Percentiles rank a stretch among this genome's conserved stretches.
These are phyloP conservation scores for Lasioglossum marginatum DNA, from an alignment of 2,888 invertebrate species.

Conservation along the genomic window DNA sequence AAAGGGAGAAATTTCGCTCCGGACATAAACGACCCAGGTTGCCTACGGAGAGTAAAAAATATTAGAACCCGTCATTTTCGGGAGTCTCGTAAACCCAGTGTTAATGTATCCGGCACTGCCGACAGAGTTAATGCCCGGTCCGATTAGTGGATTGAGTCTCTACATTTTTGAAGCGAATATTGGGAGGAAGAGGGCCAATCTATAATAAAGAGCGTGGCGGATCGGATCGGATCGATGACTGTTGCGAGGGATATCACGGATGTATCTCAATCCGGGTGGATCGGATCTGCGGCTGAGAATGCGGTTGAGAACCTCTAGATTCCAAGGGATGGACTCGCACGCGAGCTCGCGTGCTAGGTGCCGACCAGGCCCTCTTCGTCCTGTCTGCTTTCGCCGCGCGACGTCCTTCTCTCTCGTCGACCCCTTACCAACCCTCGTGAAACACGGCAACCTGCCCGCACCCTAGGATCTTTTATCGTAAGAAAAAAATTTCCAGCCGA, in stretches of 20 bases:
- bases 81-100: background rate
- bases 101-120: background rate
- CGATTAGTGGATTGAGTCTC: background rate
- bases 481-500: slow-evolving; percentile 77
- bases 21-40: too few species aligned
- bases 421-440: slow-evolving; percentile 70
- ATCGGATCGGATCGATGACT: slow-evolving; percentile 31
- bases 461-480: slow-evolving; percentile 78
- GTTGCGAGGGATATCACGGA: slow-evolving; percentile 13
- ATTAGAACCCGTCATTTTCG: too few species aligned
- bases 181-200: background rate
- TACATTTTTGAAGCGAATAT: background rate
- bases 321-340: slow-evolving; percentile 82
- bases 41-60: too few species aligned
- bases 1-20: too few species aligned
- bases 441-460: slow-evolving; percentile 73
- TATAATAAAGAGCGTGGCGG: background rate
- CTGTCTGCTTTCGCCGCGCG: slow-evolving; percentile 21
- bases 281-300: background rate
- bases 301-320: slow-evolving; percentile 79
- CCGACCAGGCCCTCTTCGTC: slow-evolving; percentile 58
- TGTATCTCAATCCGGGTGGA: slow-evolving; percentile 13
- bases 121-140: background rate
- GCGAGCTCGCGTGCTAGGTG: slow-evolving; percentile 82
- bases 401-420: slow-evolving; percentile 47